phyloP scores from a whole-genome alignment of 2,797 vertebrate species.

The Cyclopterus lumpus region DNA sequence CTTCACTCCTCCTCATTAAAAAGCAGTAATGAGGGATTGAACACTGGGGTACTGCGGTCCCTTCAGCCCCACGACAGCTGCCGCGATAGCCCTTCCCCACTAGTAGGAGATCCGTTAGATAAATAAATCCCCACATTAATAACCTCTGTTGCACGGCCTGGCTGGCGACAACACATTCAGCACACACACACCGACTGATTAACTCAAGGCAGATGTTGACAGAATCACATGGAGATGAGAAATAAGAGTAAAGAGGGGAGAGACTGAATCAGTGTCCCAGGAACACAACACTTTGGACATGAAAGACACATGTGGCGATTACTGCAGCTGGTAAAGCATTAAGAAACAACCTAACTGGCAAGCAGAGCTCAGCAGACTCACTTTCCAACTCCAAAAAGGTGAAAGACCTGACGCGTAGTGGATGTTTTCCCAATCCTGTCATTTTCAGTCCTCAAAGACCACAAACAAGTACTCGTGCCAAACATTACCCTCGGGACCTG shows the following conservation, averaged over 20 bases:
- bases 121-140: slow-evolving; percentile 76
- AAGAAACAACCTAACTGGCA: neutral
- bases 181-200: slow-evolving; percentile 39
- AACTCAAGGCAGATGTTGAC: slow-evolving; percentile 35
- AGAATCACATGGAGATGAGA: slow-evolving; percentile 28
- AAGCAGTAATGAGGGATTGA: slow-evolving; percentile 76
- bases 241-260: slow-evolving; percentile 11
- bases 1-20: slow-evolving; percentile 78
- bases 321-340: neutral
- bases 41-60: slow-evolving; percentile 50
- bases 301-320: neutral
- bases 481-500: neutral
- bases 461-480: neutral
- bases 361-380: neutral
- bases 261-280: slow-evolving; percentile 7
- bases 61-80: slow-evolving; percentile 71
- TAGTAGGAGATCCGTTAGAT: slow-evolving; percentile 67
- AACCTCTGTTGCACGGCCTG: slow-evolving; percentile 41
- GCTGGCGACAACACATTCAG: slow-evolving; percentile 26
- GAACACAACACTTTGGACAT: neutral
- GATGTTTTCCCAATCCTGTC: neutral
- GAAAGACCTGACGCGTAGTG: neutral
- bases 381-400: neutral
- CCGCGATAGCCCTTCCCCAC: slow-evolving; percentile 42
- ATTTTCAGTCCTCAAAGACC: neutral